Percentiles rank a stretch among this genome's conserved stretches.
Conservation (phyloP, 2,113 vertebrate genomes). For the Struthidea cinerea region DNA sequence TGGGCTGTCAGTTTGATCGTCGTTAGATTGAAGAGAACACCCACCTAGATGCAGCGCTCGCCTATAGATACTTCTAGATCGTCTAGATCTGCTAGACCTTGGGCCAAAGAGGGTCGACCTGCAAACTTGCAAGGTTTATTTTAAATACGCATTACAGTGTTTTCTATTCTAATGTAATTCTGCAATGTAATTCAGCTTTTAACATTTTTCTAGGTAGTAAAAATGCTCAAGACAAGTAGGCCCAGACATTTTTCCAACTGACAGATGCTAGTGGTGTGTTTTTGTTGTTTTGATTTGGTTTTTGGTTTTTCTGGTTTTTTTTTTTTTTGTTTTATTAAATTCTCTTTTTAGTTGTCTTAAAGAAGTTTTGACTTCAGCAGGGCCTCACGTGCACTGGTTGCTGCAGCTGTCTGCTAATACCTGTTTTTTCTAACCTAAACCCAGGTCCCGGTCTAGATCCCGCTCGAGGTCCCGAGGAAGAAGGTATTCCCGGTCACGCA, state of each 20-base stretch:
- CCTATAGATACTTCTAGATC: constrained; percentile 94
- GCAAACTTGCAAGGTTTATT: constrained; percentile 97
- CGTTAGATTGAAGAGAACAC: constrained; percentile 93
- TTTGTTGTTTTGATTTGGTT: background rate
- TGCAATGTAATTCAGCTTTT: constrained; percentile 81
- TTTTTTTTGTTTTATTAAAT: background rate
- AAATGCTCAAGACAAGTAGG: constrained; percentile 73
- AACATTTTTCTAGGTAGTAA: constrained; percentile 82
- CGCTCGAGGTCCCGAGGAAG: constrained; percentile 82
- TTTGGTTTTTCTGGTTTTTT: background rate
- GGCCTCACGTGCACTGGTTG: constrained; percentile 26
- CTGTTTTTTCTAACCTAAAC: constrained; percentile 66
- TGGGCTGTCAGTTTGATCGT: constrained; percentile 93
- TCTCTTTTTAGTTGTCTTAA: constrained; percentile 71
- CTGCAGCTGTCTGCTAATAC: constrained; percentile 52
- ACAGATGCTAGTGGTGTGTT: constrained; percentile 60
- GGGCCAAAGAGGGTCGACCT: constrained; percentile 95
- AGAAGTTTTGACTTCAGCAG: constrained; percentile 71
- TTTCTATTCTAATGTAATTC: constrained; percentile 82
- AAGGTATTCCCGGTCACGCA: constrained; percentile 80
- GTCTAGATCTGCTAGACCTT: constrained; percentile 91
- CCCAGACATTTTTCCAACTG: constrained; percentile 65
- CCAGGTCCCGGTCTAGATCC: constrained; percentile 82
- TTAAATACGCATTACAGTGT: constrained; percentile 91
- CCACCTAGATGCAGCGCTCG: constrained; percentile 93